Evolutionary conservation across 2,888 invertebrate species (phyloP), one percentile per base, ranked within the genome.

Genomic region (Melinopterus prodromus): DNA sequence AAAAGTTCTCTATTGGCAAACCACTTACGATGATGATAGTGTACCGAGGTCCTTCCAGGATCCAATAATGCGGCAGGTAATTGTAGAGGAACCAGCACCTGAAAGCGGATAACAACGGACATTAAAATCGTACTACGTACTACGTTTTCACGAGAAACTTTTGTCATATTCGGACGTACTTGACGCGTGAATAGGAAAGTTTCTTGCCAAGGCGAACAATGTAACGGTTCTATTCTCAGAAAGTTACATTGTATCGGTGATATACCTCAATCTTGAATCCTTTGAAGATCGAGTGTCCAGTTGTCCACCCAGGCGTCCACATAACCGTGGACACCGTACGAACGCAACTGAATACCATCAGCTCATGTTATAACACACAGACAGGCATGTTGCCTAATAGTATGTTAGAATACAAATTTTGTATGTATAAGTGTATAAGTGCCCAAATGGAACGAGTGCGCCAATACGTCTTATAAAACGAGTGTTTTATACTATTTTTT

Each of bases 81-180:
- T 96, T 96, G 87, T 98, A 98, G 5, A 95, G 95, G 90, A 94
- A 95, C 96, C 97, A 97, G 87, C 96, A 95, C 81, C 93, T 93
- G 86, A 69, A 88, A 88, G 72, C 76, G 16, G 72, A 78, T 76
- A 69, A 70, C 6, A n/a, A 26, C 69, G 75, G 71, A n/a, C 53
- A 74, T 75, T 80, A 38, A 37, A 75, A 75, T 80, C 72, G 35
- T 70, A 35, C 35, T 15, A n/a, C 15, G 3, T 70, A 69, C 69
- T n/a, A 16, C 15, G 53, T 53, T 53, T 53, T 53, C 53, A 2
- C 1, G 53, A 7, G 7, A 53, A 53, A 53, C 53, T 53, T 53
- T 53, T 53, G 53, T 53, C 9, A 53, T 53, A 53, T 53, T 9
- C 53, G 53, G 5, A 53, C 53, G 53, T 53, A 53, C 53, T 53